Base-by-base conservation (phyloP, 2,113 vertebrate genomes). In the Tonatia bakeri region DNA sequence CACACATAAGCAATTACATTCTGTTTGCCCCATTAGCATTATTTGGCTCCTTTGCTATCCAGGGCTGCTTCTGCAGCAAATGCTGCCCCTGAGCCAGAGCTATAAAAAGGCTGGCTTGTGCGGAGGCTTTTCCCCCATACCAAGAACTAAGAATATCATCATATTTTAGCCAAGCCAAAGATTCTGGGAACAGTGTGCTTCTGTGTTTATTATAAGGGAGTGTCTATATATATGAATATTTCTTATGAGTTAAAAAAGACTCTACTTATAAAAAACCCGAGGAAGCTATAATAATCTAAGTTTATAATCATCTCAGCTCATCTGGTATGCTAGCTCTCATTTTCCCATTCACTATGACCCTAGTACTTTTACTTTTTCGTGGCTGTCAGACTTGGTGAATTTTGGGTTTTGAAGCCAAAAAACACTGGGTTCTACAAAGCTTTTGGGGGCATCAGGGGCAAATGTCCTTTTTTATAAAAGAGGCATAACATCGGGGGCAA, bases 1-100 rank as follows among this genome's bases (percentile, higher is more conserved):
- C 98, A 98, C 98, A 98, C 98, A 98, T 98, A 99, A 99, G 99
- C 98, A 99, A 99, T 99, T 99, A 99, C 98, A 98, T 99, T 99
- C 98, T 98, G 98, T 99, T 99, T 99, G 98, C 98, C 98, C 98
- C 98, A 98, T 99, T 99, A 99, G 98, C 98, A 98, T 99, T 99
- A 98, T 98, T 98, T 98, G 98, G 98, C 98, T 99, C 98, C 98
- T 98, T 93, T 97, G 92, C 95, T 97, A 98, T 96, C 91, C 95
- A 98, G 97, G 94, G 86, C 95, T 98, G 94, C 96, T 97, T 90
- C 93, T 95, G 73, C 96, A 92, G 90, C 85, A 92, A 96, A 96
- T 31, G 64, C 95, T 96, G 97, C 75, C 89, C 93, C 65, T 26
- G 72, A 97, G 94, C 88, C 97, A 97, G 96, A 87, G 95, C 90